Base-by-base conservation (phyloP, 1,140 invertebrate genomes). In the Saxidomus purpurata region DNA sequence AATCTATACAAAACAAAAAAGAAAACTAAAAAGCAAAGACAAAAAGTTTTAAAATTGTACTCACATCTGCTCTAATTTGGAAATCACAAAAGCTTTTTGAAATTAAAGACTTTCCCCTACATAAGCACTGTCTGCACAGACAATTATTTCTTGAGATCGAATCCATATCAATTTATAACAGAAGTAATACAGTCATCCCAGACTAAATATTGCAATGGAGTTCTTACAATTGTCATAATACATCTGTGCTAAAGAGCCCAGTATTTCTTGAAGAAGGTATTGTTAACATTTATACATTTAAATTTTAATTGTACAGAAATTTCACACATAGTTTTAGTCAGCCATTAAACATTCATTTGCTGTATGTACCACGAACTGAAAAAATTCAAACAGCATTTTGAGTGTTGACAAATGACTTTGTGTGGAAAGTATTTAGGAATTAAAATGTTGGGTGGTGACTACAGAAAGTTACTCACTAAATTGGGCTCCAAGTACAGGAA, bases 141-240 rank as follows among this genome's bases (percentile, higher is more conserved):
- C 47, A 79, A 79, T 79, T 79, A 79, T 52, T 79, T 52, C 76
- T 52, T 17, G 8, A 76, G 47, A 79, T 79, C n/a, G 36, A 79
- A 71, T 71, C 67, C 67, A 71, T 71, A 71, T 71, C 67, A 71
- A 71, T 71, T 71, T 71, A 71, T 71, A 71, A 19, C 67, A 38
- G 34, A 38, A 71, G 67, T 31, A 71, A 71, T 38, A 36, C 13
- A 38, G 13, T 28, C 36, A 28, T 71, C 67, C 9, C 36, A 40
- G 34, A 38, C 67, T 71, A 38, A 63, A 25, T 28, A 63, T 28
- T 63, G 25, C n/a, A 28, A 28, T n/a, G 4, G 6, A 28, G 59
- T n/a, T 63, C 25, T 63, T 63, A 63, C 59, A 63, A 63, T 63
- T 28, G n/a, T 63, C 59, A 63, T 55, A 55, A 28, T 63, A 63